These are phyloP conservation scores for Pandemis cinnamomeana DNA, from an alignment of 2,888 invertebrate species.

Conservation along the genomic window DNA sequence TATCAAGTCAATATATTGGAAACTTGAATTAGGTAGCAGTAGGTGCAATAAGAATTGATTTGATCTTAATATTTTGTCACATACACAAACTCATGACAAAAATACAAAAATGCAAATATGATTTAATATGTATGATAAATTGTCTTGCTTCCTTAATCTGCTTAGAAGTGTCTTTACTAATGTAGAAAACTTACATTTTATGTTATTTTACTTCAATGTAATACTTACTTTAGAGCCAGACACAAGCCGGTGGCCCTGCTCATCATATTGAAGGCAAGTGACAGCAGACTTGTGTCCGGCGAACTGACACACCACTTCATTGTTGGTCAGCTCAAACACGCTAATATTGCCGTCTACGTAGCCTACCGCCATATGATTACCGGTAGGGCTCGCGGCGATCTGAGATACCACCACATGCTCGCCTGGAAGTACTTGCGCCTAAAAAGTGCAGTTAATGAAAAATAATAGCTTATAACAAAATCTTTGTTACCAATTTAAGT, in stretches of 20 bases:
- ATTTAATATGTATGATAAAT: too few relatives aligned
- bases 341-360: slow-evolving; percentile 95
- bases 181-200: too few relatives aligned
- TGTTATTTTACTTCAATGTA: neutral
- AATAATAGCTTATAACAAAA: neutral
- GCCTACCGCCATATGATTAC: slow-evolving; percentile 93
- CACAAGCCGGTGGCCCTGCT: slow-evolving; percentile 92
- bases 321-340: slow-evolving; percentile 90
- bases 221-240: slow-evolving; percentile 92
- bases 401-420: slow-evolving; percentile 92
- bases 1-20: too few relatives aligned
- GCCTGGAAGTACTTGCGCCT: slow-evolving; percentile 91
- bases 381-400: slow-evolving; percentile 90
- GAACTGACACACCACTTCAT: slow-evolving; percentile 89
- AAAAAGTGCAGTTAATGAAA: slow-evolving; percentile 1
- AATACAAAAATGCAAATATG: neutral
- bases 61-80: too few relatives aligned
- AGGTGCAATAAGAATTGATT: too few relatives aligned
- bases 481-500: neutral
- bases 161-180: too few relatives aligned
- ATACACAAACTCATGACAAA: neutral
- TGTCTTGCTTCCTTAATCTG: too few relatives aligned
- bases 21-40: too few relatives aligned
- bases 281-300: slow-evolving; percentile 94
- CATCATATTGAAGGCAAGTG: slow-evolving; percentile 92